phyloP scores from a whole-genome alignment of 2,797 vertebrate species.

The Buceros bicornis region DNA sequence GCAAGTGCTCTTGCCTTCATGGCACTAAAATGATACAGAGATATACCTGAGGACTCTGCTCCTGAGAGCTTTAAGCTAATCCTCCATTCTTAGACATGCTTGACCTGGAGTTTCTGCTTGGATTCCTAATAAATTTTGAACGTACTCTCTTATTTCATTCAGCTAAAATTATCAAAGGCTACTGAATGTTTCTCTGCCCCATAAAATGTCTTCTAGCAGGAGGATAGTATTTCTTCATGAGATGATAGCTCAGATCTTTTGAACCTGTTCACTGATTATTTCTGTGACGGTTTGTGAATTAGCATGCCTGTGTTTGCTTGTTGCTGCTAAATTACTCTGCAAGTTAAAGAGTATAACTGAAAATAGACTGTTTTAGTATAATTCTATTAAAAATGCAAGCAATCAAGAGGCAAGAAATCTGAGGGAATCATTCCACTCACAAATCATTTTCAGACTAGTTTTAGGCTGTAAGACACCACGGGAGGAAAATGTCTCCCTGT shows the following conservation, averaged over 20 bases:
- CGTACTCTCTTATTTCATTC: not conserved
- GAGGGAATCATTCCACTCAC: not conserved
- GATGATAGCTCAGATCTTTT: not conserved
- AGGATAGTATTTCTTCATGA: not conserved
- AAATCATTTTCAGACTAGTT: not conserved
- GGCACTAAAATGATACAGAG: not conserved
- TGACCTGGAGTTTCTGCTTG: not conserved
- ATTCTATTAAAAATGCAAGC: not conserved
- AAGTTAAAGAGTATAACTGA: not conserved
- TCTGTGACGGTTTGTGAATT: not conserved
- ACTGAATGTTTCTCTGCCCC: not conserved
- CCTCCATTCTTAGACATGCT: not conserved
- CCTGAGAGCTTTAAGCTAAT: not conserved
- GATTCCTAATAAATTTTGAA: not conserved
- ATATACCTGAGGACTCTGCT: not conserved
- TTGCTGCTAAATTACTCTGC: not conserved
- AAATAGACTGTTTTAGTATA: not conserved
- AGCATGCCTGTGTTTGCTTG: not conserved
- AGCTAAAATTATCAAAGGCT: not conserved
- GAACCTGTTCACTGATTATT: not conserved
- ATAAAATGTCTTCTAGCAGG: not conserved
- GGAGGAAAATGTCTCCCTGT: conserved; percentile 26
- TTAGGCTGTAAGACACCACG: conserved; percentile 1
- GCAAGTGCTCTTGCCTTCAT: not conserved
- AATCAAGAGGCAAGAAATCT: not conserved